A percentile compares a stretch with the other conserved stretches of the same genome.
phyloP scores from a whole-genome alignment of 2,797 vertebrate species.

The Sebastes elongatus region DNA sequence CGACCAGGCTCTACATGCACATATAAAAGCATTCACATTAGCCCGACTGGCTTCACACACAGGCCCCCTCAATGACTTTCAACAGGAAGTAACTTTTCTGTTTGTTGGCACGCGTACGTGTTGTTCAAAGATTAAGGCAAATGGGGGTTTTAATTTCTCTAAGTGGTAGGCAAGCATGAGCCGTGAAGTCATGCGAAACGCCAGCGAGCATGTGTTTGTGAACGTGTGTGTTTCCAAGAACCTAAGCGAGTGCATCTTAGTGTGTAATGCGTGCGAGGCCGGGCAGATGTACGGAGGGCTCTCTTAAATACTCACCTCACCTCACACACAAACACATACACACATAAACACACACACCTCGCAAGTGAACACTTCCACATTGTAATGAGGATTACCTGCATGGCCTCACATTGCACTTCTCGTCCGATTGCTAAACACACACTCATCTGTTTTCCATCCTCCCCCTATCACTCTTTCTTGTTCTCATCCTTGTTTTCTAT shows the following conservation, averaged over 20 bases:
- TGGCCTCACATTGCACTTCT: slow-evolving; percentile 73
- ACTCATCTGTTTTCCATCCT: slow-evolving; percentile 59
- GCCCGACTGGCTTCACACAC: background rate
- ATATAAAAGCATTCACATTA: background rate
- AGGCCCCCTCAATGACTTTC: background rate
- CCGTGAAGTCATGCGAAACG: slow-evolving; percentile 52
- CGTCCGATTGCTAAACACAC: slow-evolving; percentile 19
- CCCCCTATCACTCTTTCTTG: slow-evolving; percentile 60
- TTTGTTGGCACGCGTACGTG: slow-evolving; percentile 12
- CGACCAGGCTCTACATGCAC: too few relatives aligned
- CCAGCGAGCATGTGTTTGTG: slow-evolving; percentile 62
- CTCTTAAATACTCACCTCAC: slow-evolving; percentile 70
- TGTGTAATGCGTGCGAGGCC: slow-evolving; percentile 79
- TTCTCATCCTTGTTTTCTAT: slow-evolving; percentile 59
- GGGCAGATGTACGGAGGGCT: slow-evolving; percentile 75
- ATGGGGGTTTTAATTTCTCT: slow-evolving; percentile 52
- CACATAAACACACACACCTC: slow-evolving; percentile 41
- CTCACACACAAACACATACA: slow-evolving; percentile 51
- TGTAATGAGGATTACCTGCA: slow-evolving; percentile 82
- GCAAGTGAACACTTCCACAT: slow-evolving; percentile 77
- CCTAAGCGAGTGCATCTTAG: slow-evolving; percentile 76
- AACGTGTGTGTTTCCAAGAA: slow-evolving; percentile 69
- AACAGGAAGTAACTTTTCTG: slow-evolving; percentile 22
- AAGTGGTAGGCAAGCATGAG: slow-evolving; percentile 52
- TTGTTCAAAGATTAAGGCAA: slow-evolving; percentile 58